Evolutionary conservation across 2,797 vertebrate species (phyloP), one percentile per base, ranked within the genome.

Genomic region (Lemur catta): DNA sequence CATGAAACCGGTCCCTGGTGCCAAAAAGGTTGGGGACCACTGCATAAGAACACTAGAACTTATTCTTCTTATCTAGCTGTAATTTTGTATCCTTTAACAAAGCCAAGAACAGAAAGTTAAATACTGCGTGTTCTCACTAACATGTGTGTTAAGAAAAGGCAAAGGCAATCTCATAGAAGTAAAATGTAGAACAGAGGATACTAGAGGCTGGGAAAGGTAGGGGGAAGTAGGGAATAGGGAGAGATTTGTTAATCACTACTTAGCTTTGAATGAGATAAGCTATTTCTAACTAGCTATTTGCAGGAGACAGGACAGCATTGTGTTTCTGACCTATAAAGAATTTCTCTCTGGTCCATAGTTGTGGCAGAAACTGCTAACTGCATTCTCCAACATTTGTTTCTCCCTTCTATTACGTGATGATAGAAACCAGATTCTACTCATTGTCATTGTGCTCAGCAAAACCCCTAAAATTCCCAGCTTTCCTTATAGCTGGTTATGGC

Each of bases 231-330:
- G 61, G 14, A 3, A 33, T 7, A 63, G 61, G 61, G 15, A 65
- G 61, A 65, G 30, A 65, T 65, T 65, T 65, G 61, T 65, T 65
- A 65, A 65, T 38, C 35, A 24, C 6, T 69, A 10, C 6, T 65
- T 89, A 55, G 55, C 71, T 95, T 75, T 72, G 63, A 61, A 61
- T 72, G 82, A 95, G n/a, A 6, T 57, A 33, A 30, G 18, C 80
- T 96, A 61, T 96, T 95, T 86, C 57, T 59, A 17, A 89, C 26
- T n/a, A 78, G 26, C 26, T 88, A 30, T 89, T 72, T 75, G 22
- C n/a, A 91, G 41, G 84, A 85, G 38, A 79, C 26, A 89, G 84
- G 50, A 76, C 52, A 72, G 28, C 2, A 12, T 46, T 41, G 0
- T 67, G 6, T 79, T 90, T 88, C 4, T 72, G 82, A 95, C 24